A percentile compares a stretch with the other conserved stretches of the same genome.
These are phyloP conservation scores for Vireo griseus DNA, from an alignment of 2,797 vertebrate species.

Conservation along the genomic window DNA sequence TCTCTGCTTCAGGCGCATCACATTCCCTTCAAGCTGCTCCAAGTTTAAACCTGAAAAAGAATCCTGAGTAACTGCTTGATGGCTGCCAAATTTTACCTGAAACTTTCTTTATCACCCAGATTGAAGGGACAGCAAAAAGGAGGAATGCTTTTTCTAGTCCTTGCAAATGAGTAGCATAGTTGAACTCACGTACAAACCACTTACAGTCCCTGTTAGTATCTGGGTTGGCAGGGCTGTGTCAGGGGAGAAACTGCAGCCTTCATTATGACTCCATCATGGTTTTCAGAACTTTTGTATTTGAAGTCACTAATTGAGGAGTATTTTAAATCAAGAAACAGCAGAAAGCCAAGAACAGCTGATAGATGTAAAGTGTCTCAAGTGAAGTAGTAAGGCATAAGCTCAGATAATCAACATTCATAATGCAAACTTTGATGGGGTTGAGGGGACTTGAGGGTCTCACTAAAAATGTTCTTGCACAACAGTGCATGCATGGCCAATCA, in stretches of 20 bases:
- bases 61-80: background rate
- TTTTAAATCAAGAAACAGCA: background rate
- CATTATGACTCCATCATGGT: background rate
- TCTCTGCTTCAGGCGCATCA: background rate
- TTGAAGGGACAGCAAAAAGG: background rate
- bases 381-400: background rate
- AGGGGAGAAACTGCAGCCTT: background rate
- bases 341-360: background rate
- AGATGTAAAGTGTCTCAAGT: background rate
- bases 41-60: background rate
- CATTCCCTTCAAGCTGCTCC: accelerated
- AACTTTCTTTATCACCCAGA: background rate
- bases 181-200: accelerated
- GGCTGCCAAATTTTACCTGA: background rate
- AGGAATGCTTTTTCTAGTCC: background rate
- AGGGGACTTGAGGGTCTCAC: background rate
- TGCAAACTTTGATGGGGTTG: background rate
- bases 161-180: background rate
- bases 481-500: accelerated
- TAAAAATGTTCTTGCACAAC: background rate
- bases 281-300: background rate
- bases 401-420: background rate
- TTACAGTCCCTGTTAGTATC: accelerated
- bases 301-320: background rate
- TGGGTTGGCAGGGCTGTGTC: accelerated